Percentiles rank a stretch among this genome's conserved stretches.
Evolutionary conservation across 1,140 invertebrate genomes (phyloP).

Genomic region (Macrostomum lignano): DNA sequence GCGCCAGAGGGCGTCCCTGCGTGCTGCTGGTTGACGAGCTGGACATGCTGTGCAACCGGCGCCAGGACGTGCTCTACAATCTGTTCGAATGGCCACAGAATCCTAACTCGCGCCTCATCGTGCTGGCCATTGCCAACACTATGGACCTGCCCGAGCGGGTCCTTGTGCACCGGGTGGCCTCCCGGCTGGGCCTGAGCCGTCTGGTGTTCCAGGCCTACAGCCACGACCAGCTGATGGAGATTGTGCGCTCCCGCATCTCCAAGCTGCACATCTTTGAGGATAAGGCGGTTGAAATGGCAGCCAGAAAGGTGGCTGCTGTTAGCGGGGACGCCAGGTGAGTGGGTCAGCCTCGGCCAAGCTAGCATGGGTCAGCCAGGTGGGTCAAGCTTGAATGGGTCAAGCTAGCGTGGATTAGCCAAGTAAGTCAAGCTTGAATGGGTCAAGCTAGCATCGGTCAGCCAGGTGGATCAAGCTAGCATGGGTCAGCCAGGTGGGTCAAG

Average conservation of each 20-base stretch:
- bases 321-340: slow-evolving; percentile 79
- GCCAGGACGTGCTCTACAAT: slow-evolving; percentile 84
- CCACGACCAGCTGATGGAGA: slow-evolving; percentile 51
- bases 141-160: slow-evolving; percentile 77
- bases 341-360: too few relatives aligned
- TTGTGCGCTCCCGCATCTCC: too few relatives aligned
- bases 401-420: too few relatives aligned
- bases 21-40: slow-evolving; percentile 73
- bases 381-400: too few relatives aligned
- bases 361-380: too few relatives aligned
- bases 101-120: slow-evolving; percentile 42
- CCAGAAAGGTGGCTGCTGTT: slow-evolving; percentile 65
- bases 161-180: slow-evolving; percentile 41
- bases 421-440: too few relatives aligned
- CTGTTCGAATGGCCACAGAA: slow-evolving; percentile 62
- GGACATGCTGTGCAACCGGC: slow-evolving; percentile 60
- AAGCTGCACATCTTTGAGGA: too few relatives aligned
- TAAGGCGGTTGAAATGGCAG: slow-evolving; percentile 60
- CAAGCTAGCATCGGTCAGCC: too few relatives aligned
- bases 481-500: too few relatives aligned
- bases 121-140: slow-evolving; percentile 85
- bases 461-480: too few relatives aligned
- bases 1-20: too few relatives aligned
- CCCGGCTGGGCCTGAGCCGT: slow-evolving; percentile 50
- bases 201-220: slow-evolving; percentile 79